Base-by-base conservation (phyloP, 1,140 invertebrate species). In the Drosophila baimaii region DNA sequence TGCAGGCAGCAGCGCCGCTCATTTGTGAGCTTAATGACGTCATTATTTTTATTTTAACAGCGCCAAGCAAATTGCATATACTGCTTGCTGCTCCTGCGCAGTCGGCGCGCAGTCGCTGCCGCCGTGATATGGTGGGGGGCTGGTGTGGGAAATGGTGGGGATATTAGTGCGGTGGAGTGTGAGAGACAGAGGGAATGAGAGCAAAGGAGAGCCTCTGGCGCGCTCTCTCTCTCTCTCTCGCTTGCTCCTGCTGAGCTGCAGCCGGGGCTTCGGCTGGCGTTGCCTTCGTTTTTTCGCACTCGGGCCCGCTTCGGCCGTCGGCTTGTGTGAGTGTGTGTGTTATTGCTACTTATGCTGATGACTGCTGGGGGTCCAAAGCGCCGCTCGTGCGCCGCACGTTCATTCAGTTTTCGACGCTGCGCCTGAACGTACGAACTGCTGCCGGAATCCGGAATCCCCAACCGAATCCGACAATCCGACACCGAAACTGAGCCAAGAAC, bases 1-100 rank as follows among this genome's bases (percentile, higher is more conserved):
- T 44, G 55, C 54, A 39, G 52, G 68, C 81, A 85, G 82, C 81
- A 70, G 79, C 82, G 85, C 65, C 76, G 83, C 83, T 88, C 83
- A 88, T 88, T 88, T 88, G 83, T 88, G 83, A 80, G 77, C 83
- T 80, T 88, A 88, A 88, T 88, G 83, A 88, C 83, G 83, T 88
- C 83, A 88, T 88, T 88, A 88, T 88, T 88, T 88, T 88, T 88
- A 89, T 88, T 88, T 88, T 88, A 88, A 89, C 83, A 89, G 81
- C 79, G 78, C 79, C 62, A 68, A 65, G 72, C 69, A 79, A 56
- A 69, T 80, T 77, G 73, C 81, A 86, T 73, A 78, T 86, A 88
- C 77, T 77, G 81, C 35, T 88, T 73, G 47, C 76, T 77, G 74
- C 75, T 77, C 73, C 74, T 77, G 74, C 74, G 76, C 76, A 77